phyloP scores from a whole-genome alignment of 2,888 invertebrate genomes.

The Quadroppia sp. region DNA sequence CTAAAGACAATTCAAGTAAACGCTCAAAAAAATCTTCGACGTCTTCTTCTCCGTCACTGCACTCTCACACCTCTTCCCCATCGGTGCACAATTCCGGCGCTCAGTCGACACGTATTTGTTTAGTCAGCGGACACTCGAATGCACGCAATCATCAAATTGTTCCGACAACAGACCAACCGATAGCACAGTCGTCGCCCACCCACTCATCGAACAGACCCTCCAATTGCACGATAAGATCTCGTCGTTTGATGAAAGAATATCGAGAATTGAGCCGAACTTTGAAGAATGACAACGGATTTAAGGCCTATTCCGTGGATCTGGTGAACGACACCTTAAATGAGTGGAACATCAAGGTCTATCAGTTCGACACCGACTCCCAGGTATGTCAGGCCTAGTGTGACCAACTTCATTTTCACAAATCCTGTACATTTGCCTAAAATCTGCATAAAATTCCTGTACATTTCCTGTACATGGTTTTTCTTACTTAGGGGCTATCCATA shows the following conservation, averaged over 20 bases:
- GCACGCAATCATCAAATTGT: constrained; percentile 16
- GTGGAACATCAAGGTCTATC: constrained; percentile 74
- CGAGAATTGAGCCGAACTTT: constrained; percentile 48
- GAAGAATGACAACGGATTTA: constrained; percentile 44
- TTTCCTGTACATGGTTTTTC: too few species aligned
- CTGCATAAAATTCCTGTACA: too few species aligned
- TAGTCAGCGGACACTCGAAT: not conserved
- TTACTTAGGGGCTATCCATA: too few species aligned
- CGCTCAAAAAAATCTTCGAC: constrained; percentile 13
- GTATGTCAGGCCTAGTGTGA: not conserved
- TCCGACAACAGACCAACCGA: constrained; percentile 7
- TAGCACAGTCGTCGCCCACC: not conserved
- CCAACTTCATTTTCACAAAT: too few species aligned
- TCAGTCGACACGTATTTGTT: constrained; percentile 3
- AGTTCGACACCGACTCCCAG: constrained; percentile 70
- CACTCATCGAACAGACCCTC: not conserved
- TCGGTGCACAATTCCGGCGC: not conserved
- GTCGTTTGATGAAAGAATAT: constrained; percentile 79
- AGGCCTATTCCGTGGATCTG: constrained; percentile 69
- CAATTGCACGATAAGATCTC: constrained; percentile 60
- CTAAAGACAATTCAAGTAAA: constrained; percentile 4
- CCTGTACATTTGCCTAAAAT: too few species aligned
- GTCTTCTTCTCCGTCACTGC: not conserved
- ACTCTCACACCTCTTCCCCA: not conserved
- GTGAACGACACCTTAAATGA: constrained; percentile 81